Evolutionary conservation across 2,888 invertebrate genomes (phyloP), one percentile per base, ranked within the genome.

Genomic region (Nyleta sp.): DNA sequence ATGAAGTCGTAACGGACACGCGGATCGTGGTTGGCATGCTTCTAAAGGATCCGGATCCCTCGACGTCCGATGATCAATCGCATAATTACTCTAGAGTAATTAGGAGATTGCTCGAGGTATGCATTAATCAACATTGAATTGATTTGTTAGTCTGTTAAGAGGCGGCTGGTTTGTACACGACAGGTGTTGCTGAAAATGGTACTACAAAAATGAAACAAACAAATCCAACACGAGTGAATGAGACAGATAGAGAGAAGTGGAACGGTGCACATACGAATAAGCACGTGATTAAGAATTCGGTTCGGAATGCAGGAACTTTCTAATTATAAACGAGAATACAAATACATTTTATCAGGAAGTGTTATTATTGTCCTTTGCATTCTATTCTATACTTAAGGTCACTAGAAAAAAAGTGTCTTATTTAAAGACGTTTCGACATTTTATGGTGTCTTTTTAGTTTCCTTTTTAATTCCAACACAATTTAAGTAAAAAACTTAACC

Each of bases 81-180:
- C 82, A 83, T 86, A 87, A 88, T 87, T 87, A 85, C 84, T 82
- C 71, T 57, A 67, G 82, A 84, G 83, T 86, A 87, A 86, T 87
- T 85, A 82, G 82, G 78, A 82, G 85, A 86, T 87, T 82, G 86
- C 81, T 80, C 81, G 70, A 46, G 70, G 70, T 78, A 82, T 65
- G 78, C 86, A 87, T 88, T 87, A 84, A 87, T 88, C 87, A 86
- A 84, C 82, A 86, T 86, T 80, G 83, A 86, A 88, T 88, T 88
- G 87, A 89, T 88, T 88, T 84, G 88, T 87, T 86, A 85, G 76
- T 50, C 57, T 62, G 60, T 68, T 68, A 71, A 84, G 85, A 59
- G 64, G 74, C 40, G 59, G 64, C 64, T 7, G 52, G 70, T 20
- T 78, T 59, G 53, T 68, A 75, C 81, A 83, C 83, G 81, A 83